A percentile compares a stretch with the other conserved stretches of the same genome.
phyloP scores from a whole-genome alignment of 2,797 vertebrate species.

The Chlorospingus flavigularis region DNA sequence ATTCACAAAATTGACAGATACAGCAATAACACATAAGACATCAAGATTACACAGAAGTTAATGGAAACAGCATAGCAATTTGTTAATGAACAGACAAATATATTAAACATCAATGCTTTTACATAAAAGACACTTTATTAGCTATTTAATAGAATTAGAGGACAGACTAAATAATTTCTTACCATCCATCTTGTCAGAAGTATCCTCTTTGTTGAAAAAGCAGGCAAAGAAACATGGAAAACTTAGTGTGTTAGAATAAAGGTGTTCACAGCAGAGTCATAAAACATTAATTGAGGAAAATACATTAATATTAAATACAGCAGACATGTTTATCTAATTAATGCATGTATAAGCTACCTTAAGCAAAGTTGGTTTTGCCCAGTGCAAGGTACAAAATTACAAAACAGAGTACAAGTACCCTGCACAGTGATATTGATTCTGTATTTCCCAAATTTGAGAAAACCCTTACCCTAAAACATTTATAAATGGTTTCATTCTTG shows the following conservation, averaged over 20 bases:
- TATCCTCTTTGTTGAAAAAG: conserved; percentile 92
- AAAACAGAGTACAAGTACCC: background rate
- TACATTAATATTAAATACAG: conserved; percentile 62
- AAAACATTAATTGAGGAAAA: conserved; percentile 66
- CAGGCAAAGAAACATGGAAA: conserved; percentile 79
- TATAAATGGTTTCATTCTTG: background rate
- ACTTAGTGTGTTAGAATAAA: conserved; percentile 77
- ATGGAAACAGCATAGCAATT: background rate
- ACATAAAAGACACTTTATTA: background rate
- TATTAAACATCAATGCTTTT: background rate
- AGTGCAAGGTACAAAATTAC: background rate
- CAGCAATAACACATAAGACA: background rate
- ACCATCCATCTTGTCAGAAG: conserved; percentile 99
- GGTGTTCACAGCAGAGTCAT: conserved; percentile 56
- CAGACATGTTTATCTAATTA: conserved; percentile 32
- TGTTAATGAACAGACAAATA: conserved; percentile 14
- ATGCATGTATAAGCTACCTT: conserved; percentile 17
- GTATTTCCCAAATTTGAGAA: background rate
- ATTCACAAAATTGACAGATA: background rate
- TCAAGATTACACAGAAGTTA: background rate
- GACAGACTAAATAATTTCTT: conserved; percentile 82
- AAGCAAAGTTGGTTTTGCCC: background rate
- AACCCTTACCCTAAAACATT: background rate
- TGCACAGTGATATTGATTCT: background rate
- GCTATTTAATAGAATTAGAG: conserved; percentile 44